Conservation (phyloP, 2,797 vertebrate species). For the Ctenopoma multispine region DNA sequence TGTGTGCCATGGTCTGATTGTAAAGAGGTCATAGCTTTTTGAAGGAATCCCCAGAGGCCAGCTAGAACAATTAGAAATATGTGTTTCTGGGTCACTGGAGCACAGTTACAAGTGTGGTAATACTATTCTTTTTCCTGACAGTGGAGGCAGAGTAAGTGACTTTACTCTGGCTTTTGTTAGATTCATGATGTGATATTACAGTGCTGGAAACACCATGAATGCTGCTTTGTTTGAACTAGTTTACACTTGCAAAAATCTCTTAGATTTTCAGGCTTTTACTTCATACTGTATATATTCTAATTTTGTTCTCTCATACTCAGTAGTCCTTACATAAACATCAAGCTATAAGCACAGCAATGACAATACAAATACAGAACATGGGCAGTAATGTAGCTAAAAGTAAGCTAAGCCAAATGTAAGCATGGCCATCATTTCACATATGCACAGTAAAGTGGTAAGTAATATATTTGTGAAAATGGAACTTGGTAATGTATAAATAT, state of each 20-base stretch:
- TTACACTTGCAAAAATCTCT: conserved; percentile 36
- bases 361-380: conserved; percentile 38
- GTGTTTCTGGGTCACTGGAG: conserved; percentile 82
- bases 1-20: conserved; percentile 56
- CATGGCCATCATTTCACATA: conserved; percentile 56
- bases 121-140: conserved; percentile 53
- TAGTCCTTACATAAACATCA: conserved; percentile 65
- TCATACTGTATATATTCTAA: too few species aligned
- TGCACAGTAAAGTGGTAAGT: conserved; percentile 36
- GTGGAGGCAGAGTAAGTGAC: conserved; percentile 42
- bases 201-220: conserved; percentile 16
- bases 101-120: conserved; percentile 63
- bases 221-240: conserved; percentile 53
- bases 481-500: conserved; percentile 65
- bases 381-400: conserved; percentile 55
- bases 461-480: conserved; percentile 54
- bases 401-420: conserved; percentile 57
- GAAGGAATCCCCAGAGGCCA: conserved; percentile 68
- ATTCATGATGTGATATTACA: conserved; percentile 47
- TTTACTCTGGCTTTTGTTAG: conserved; percentile 54
- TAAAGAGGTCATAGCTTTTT: conserved; percentile 73
- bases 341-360: conserved; percentile 55
- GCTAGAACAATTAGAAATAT: conserved; percentile 81
- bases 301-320: conserved; percentile 34
- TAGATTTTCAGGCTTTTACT: conserved; percentile 48